Evolutionary conservation across 2,888 invertebrate genomes (phyloP), one percentile per base, ranked within the genome.

Genomic region (Cylindroiulus punctatus): DNA sequence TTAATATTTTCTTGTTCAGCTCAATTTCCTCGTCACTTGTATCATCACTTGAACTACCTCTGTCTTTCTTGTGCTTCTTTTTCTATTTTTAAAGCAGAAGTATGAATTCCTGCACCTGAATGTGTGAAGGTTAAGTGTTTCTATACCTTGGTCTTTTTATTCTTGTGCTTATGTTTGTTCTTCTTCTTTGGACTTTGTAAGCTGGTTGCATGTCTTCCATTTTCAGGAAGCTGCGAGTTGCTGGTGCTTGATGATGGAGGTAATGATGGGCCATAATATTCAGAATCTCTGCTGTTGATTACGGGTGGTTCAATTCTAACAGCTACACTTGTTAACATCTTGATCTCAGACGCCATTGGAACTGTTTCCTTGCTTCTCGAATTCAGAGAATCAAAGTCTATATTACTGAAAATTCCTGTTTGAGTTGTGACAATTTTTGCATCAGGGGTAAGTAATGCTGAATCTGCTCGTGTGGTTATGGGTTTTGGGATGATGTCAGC

Each of bases 111-210:
- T 76, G 76, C 26, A 5, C 3, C 44, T 0, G 32, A 30, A 76
- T 17, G 76, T 76, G 5, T 76, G 7, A 76, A 30, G 14, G 30
- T 76, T 65, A 10, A 52, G 5, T 57, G 10, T 47, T 10, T 14
- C 47, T 4, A 14, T 30, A 76, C 76, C 76, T 76, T 76, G 32
- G 26, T 76, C 76, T 76, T 76, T 30, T 76, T 76, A 30, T 76
- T 26, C 76, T 76, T 76, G 30, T 76, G 76, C 76, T 76, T 76
- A 30, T 76, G 76, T 30, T 76, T 76, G 76, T 17, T 76, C 17
- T 76, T 76, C 65, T 65, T 65, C 30, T 76, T 76, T 0, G 76
- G 30, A 17, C 30, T 76, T 76, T 32, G 30, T 17, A 76, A 17
- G 5, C 30, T 76, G 4, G 1, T 26, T 12, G 26, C 10, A 10